Conservation (phyloP, 2,888 invertebrate species). For the Koerneria pararmatus region DNA sequence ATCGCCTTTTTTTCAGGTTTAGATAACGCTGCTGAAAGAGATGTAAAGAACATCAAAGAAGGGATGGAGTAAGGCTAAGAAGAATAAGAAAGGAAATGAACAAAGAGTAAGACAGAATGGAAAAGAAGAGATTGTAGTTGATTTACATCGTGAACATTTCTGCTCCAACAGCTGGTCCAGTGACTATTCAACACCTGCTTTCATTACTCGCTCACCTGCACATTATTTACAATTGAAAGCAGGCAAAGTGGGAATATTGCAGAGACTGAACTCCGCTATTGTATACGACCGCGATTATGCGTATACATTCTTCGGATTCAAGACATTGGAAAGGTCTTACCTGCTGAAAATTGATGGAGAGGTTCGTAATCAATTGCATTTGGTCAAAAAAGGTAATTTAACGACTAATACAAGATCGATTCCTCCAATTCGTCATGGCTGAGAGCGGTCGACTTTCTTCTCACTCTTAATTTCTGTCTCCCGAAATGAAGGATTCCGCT, state of each 20-base stretch:
- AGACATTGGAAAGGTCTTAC: constrained; percentile 92
- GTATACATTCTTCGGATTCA: constrained; percentile 98
- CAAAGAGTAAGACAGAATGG: no score
- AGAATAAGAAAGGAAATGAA: no score
- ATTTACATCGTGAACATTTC: constrained; percentile 13
- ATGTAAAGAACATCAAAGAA: no score
- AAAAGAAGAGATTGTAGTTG: no score
- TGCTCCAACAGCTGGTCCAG: no score
- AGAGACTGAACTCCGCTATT: constrained; percentile 82
- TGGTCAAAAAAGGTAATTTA: constrained; percentile 47
- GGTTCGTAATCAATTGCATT: constrained; percentile 54
- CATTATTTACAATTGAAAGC: constrained; percentile 19
- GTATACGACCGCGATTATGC: constrained; percentile 93
- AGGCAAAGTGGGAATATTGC: constrained; percentile 27
- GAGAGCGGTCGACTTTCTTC: no score
- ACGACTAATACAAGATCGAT: background rate
- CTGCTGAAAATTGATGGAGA: constrained; percentile 83
- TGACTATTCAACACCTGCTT: background rate
- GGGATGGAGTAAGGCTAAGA: no score
- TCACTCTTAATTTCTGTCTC: background rate
- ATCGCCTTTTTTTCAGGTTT: background rate
- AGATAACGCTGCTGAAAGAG: background rate
- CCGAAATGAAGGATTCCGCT: no score
- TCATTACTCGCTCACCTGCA: background rate
- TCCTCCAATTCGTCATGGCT: no score